A percentile compares a stretch with the other conserved stretches of the same genome.
Evolutionary conservation across 2,113 vertebrate genomes (phyloP).

Genomic region (Budorcas taxicolor): DNA sequence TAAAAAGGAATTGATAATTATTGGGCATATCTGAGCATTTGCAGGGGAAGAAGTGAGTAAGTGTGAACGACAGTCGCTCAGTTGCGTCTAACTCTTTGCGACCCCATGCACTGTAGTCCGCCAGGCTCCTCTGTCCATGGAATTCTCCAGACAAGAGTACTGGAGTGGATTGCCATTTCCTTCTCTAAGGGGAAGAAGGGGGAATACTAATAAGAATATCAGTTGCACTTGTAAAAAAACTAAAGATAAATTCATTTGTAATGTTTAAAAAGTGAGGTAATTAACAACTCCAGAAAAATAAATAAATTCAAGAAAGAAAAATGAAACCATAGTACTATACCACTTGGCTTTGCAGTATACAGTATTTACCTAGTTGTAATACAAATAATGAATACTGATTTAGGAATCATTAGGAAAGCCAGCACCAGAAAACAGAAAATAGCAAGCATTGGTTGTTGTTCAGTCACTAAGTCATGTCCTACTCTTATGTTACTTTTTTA

Average conservation of each 20-base stretch:
- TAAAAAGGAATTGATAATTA: neutral
- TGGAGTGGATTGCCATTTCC: neutral
- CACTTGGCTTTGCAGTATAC: neutral
- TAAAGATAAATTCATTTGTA: neutral
- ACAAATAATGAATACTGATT: neutral
- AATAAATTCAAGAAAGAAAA: conserved; percentile 24
- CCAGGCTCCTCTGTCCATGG: neutral
- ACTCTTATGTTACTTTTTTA: neutral
- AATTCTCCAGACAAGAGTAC: neutral
- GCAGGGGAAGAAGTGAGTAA: neutral
- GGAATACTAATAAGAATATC: neutral
- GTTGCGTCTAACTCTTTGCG: neutral
- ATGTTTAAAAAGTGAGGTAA: neutral
- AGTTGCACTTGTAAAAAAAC: neutral
- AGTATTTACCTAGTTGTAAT: neutral
- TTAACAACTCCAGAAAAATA: neutral
- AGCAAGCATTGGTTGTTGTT: neutral
- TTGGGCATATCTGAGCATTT: neutral
- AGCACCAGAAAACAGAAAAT: neutral
- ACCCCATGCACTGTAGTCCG: neutral
- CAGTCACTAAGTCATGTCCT: neutral
- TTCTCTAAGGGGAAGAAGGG: neutral
- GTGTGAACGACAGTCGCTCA: neutral
- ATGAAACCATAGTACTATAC: neutral
- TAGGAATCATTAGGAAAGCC: neutral